Percentiles rank a stretch among this genome's conserved stretches.
Evolutionary conservation across 2,888 invertebrate species (phyloP).

Genomic region (Eubasilissa splendida): DNA sequence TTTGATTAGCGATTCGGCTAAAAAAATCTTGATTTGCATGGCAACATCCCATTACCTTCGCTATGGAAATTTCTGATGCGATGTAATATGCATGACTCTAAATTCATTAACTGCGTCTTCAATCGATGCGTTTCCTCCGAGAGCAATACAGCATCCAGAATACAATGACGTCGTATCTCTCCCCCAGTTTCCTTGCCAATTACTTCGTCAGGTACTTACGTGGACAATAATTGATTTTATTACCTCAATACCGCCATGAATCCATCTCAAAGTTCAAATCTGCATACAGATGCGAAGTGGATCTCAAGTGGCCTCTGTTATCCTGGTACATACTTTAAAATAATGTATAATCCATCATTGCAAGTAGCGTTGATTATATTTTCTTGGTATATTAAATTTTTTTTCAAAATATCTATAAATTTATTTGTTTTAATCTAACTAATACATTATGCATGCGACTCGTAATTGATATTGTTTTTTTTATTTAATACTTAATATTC

Average conservation of each 20-base stretch:
- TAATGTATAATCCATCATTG: not conserved
- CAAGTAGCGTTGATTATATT: not conserved
- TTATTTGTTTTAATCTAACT: not conserved
- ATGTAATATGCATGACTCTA: slow-evolving; percentile 1
- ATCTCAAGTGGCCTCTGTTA: not conserved
- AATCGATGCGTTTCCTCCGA: slow-evolving; percentile 22
- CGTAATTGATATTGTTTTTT: no score
- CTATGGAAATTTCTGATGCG: no score
- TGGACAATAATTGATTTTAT: slow-evolving; percentile 55
- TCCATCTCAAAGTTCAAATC: slow-evolving; percentile 41
- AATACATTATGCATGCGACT: no score
- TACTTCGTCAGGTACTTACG: slow-evolving; percentile 46
- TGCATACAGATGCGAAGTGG: slow-evolving; percentile 44
- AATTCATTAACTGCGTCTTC: slow-evolving; percentile 38
- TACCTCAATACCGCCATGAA: slow-evolving; percentile 34
- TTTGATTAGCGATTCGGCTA: no score
- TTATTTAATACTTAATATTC: not conserved
- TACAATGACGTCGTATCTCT: slow-evolving; percentile 42
- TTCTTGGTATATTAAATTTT: not conserved
- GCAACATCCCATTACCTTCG: no score
- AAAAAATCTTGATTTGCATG: no score
- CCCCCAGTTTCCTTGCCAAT: slow-evolving; percentile 39
- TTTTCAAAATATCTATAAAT: not conserved
- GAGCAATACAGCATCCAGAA: slow-evolving; percentile 1
- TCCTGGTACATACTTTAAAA: no score